Evolutionary conservation across 2,888 invertebrate species (phyloP).

Genomic region (Chydorus sphaericus): DNA sequence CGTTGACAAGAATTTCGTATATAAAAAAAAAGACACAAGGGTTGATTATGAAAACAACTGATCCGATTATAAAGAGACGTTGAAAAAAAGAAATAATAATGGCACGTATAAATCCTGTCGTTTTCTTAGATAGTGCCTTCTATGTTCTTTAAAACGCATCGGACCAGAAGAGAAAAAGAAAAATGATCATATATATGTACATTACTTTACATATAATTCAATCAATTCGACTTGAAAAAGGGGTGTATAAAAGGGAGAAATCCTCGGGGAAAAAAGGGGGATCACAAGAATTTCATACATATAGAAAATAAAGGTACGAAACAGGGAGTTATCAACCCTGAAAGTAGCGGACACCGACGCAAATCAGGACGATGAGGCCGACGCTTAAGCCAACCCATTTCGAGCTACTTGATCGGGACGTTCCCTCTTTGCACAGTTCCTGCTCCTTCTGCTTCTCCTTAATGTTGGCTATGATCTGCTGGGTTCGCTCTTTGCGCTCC

Average conservation of each 20-base stretch:
- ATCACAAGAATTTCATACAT: background rate
- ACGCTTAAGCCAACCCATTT: conserved; percentile 9
- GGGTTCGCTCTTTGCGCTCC: conserved; percentile 2
- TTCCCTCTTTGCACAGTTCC: background rate
- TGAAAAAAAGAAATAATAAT: background rate
- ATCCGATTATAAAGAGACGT: background rate
- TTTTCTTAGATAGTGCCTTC: background rate
- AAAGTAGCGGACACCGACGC: conserved; percentile 5
- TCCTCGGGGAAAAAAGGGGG: background rate
- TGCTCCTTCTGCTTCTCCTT: conserved; percentile 12
- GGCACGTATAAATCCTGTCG: no score
- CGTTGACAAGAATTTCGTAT: no score
- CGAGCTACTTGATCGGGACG: background rate
- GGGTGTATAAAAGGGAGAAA: no score
- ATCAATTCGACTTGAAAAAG: no score
- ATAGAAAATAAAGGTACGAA: background rate
- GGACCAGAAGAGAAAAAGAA: background rate
- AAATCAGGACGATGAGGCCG: background rate
- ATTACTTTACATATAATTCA: conserved; percentile 1
- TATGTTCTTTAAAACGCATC: background rate
- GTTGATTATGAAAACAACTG: background rate
- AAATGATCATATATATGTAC: background rate
- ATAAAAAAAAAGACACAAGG: background rate
- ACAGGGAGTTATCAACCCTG: background rate
- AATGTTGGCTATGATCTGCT: background rate